Evolutionary conservation across 2,113 vertebrate species (phyloP).

Genomic region (Trematomus loennbergii): DNA sequence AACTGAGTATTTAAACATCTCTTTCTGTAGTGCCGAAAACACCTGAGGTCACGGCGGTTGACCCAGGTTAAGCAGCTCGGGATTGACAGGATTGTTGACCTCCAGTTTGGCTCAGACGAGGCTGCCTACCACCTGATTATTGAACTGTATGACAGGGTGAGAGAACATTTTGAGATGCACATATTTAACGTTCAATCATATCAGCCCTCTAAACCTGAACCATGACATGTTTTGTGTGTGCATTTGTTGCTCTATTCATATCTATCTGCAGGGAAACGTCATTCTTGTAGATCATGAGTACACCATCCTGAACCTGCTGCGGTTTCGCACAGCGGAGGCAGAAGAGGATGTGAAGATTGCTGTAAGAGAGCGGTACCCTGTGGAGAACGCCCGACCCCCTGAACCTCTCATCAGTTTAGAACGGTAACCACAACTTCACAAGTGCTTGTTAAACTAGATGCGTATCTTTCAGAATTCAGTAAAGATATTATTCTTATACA

Average conservation of each 20-base stretch:
- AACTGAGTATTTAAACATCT: neutral
- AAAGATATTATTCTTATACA: neutral
- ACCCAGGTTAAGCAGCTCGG: constrained; percentile 92
- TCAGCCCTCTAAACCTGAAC: neutral
- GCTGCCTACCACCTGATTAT: constrained; percentile 96
- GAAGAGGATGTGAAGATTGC: constrained; percentile 97
- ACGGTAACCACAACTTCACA: constrained; percentile 77
- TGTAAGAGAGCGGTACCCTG: constrained; percentile 92
- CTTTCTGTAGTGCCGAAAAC: constrained; percentile 92
- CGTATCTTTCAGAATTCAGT: neutral
- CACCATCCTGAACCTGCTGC: constrained; percentile 93
- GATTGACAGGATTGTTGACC: constrained; percentile 94
- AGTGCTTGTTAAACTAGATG: neutral
- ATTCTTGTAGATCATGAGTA: constrained; percentile 94
- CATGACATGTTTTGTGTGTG: neutral
- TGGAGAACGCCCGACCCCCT: constrained; percentile 86
- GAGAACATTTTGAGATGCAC: constrained; percentile 45
- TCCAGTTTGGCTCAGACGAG: constrained; percentile 96
- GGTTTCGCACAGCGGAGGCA: constrained; percentile 91
- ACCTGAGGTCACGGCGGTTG: constrained; percentile 90
- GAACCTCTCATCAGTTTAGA: constrained; percentile 88
- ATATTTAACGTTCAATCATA: neutral
- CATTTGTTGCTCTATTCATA: neutral
- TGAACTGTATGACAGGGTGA: constrained; percentile 97
- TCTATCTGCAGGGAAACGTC: constrained; percentile 90